phyloP scores from a whole-genome alignment of 2,888 invertebrate species.

The Eudasyphora cyanicolor region DNA sequence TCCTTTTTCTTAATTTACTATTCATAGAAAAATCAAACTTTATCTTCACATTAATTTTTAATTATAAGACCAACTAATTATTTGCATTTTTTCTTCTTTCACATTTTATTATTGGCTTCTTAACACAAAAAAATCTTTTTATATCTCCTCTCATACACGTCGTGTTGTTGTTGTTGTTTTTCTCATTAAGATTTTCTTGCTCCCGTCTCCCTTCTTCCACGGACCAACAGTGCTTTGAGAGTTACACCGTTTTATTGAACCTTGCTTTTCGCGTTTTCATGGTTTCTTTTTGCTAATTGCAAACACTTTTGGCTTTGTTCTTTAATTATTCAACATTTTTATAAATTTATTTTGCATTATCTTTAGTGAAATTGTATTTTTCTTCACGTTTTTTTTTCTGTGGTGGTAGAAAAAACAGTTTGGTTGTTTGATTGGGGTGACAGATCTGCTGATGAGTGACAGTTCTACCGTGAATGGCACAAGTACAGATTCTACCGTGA shows the following conservation, averaged over 20 bases:
- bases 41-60: constrained; percentile 15
- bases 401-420: no score
- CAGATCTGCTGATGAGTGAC: no score
- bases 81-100: constrained; percentile 29
- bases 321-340: no score
- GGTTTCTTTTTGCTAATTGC: neutral
- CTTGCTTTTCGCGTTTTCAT: neutral
- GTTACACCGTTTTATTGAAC: neutral
- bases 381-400: no score
- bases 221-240: neutral
- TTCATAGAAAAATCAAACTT: no score
- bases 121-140: constrained; percentile 55
- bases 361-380: neutral
- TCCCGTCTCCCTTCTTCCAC: neutral
- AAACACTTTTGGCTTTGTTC: no score
- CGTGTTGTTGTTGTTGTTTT: constrained; percentile 52
- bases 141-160: constrained; percentile 46
- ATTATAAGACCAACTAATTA: constrained; percentile 4
- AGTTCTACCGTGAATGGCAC: no score
- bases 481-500: no score
- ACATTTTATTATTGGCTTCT: constrained; percentile 29
- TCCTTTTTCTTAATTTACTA: neutral
- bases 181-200: constrained; percentile 47
- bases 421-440: no score
- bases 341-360: neutral